Conservation (phyloP, 2,888 invertebrate species). For the Drosophila prostipennis region DNA sequence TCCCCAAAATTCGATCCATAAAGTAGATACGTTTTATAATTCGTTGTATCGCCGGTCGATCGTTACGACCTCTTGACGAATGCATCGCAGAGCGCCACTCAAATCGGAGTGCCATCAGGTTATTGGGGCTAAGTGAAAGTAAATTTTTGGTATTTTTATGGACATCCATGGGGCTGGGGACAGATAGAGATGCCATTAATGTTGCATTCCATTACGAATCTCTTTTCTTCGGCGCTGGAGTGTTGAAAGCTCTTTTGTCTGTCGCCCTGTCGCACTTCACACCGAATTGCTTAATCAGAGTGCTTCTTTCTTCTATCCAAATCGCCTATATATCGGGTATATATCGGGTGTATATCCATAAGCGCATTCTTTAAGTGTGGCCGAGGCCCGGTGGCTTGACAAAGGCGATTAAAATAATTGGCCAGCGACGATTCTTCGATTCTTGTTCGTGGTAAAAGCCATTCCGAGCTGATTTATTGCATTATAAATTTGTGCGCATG, state of each 20-base stretch:
- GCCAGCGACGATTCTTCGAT: conserved; percentile 64
- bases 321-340: not conserved
- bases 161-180: conserved; percentile 22
- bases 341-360: conserved; percentile 5
- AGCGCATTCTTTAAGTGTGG: conserved; percentile 50
- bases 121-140: conserved; percentile 65
- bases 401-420: conserved; percentile 74
- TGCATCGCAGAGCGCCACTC: conserved; percentile 54
- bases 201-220: conserved; percentile 57
- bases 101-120: conserved; percentile 43
- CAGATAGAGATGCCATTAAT: conserved; percentile 56
- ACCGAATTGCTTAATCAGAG: conserved; percentile 71
- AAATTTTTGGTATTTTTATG: conserved; percentile 70
- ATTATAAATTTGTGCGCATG: conserved; percentile 77
- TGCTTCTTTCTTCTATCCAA: conserved; percentile 24
- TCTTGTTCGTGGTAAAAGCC: conserved; percentile 63
- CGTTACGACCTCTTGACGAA: conserved; percentile 49
- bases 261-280: conserved; percentile 59
- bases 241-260: conserved; percentile 70
- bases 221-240: conserved; percentile 55
- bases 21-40: conserved; percentile 68
- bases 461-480: conserved; percentile 72
- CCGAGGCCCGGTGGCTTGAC: conserved; percentile 52
- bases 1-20: conserved; percentile 25
- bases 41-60: conserved; percentile 63